These are phyloP conservation scores for Xestia sexstrigata DNA, from an alignment of 2,888 invertebrate genomes.

Conservation along the genomic window DNA sequence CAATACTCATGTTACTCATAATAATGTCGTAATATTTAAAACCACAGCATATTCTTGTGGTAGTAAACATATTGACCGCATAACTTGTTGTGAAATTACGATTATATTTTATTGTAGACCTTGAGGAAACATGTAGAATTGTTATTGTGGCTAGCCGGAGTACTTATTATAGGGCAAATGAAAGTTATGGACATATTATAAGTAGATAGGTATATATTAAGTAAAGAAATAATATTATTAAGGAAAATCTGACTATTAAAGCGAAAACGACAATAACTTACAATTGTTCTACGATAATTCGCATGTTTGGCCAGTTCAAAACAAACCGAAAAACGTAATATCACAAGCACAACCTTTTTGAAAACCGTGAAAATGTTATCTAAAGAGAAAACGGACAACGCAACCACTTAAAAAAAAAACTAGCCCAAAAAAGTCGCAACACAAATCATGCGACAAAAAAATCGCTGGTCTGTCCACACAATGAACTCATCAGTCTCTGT, in stretches of 20 bases:
- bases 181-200: neutral
- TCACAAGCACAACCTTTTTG: neutral
- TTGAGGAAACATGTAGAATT: slow-evolving; percentile 13
- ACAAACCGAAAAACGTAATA: neutral
- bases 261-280: neutral
- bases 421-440: slow-evolving; percentile 8
- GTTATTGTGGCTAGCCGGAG: slow-evolving; percentile 1
- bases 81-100: slow-evolving; percentile 30
- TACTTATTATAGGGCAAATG: neutral
- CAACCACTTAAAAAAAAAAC: neutral
- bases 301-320: neutral
- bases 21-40: slow-evolving; percentile 33
- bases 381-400: neutral
- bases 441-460: slow-evolving; percentile 44
- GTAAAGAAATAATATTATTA: too few relatives aligned
- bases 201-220: too few relatives aligned
- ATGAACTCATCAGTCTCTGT: slow-evolving; percentile 69
- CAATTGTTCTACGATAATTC: neutral
- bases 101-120: slow-evolving; percentile 22
- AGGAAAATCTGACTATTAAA: too few relatives aligned
- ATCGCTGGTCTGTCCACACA: slow-evolving; percentile 57
- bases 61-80: slow-evolving; percentile 46
- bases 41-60: slow-evolving; percentile 43
- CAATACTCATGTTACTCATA: slow-evolving; percentile 15
- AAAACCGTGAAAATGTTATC: neutral